Evolutionary conservation across 2,888 invertebrate genomes (phyloP).

Genomic region (Antheraea assamensis): DNA sequence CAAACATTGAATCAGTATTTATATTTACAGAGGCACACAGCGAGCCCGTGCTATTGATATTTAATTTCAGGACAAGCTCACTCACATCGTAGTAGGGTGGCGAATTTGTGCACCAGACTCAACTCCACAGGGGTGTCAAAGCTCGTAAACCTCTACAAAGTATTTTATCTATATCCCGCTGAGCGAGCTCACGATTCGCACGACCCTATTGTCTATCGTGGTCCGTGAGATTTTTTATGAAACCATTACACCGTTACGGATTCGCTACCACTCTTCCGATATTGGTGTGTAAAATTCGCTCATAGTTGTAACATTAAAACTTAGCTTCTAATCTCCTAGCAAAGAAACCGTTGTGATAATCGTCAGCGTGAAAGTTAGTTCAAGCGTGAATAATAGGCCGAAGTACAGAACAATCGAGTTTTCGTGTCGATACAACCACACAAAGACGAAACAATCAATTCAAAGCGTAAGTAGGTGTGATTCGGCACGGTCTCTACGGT

Average conservation of each 20-base stretch:
- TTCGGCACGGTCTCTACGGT: conserved; percentile 75
- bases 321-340: conserved; percentile 18
- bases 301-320: conserved; percentile 26
- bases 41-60: conserved; percentile 58
- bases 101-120: conserved; percentile 49
- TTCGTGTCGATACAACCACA: conserved; percentile 78
- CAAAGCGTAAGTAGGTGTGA: conserved; percentile 79
- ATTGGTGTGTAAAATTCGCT: conserved; percentile 39
- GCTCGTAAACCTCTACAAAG: conserved; percentile 74
- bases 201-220: conserved; percentile 71
- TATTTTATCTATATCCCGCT: conserved; percentile 71
- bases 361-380: conserved; percentile 73
- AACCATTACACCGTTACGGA: conserved; percentile 68
- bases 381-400: conserved; percentile 74
- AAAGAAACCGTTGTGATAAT: conserved; percentile 72
- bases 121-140: conserved; percentile 58
- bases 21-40: conserved; percentile 32
- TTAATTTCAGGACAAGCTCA: conserved; percentile 63
- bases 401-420: conserved; percentile 74
- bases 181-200: conserved; percentile 48
- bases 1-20: conserved; percentile 21
- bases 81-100: conserved; percentile 55
- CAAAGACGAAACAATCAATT: conserved; percentile 82
- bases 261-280: conserved; percentile 46
- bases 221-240: conserved; percentile 73